phyloP scores from a whole-genome alignment of 2,888 invertebrate species.

The Octonoba sinensis region DNA sequence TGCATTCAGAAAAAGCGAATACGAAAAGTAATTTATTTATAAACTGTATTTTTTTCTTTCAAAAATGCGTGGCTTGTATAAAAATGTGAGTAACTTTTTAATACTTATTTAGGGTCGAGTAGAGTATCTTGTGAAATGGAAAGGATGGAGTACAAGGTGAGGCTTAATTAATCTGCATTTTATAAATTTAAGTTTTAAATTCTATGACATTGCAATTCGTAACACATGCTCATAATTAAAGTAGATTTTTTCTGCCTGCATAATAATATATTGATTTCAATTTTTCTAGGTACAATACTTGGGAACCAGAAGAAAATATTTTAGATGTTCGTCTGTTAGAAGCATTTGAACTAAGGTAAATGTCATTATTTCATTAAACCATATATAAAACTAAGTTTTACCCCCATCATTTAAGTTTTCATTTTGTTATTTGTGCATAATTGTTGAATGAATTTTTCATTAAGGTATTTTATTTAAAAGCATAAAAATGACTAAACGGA shows the following conservation, averaged over 20 bases:
- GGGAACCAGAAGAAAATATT: conserved; percentile 98
- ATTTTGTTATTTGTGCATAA: too few species aligned
- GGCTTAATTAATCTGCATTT: conserved; percentile 68
- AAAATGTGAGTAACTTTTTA: not conserved
- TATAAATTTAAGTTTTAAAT: not conserved
- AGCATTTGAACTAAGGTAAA: conserved; percentile 79
- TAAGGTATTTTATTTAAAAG: too few species aligned
- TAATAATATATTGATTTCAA: not conserved
- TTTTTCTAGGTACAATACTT: conserved; percentile 81
- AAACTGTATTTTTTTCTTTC: not conserved
- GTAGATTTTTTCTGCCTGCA: not conserved
- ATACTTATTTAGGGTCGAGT: conserved; percentile 82
- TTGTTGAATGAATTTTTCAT: too few species aligned
- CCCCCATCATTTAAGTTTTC: too few species aligned
- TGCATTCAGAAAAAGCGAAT: conserved; percentile 94
- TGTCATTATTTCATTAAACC: not conserved
- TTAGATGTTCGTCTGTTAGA: conserved; percentile 90
- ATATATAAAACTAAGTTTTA: too few species aligned
- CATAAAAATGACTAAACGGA: too few species aligned
- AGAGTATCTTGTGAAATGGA: conserved; percentile 98
- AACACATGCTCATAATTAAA: too few species aligned
- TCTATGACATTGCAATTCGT: too few species aligned
- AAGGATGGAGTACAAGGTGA: conserved; percentile 94
- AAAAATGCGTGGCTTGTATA: too few species aligned
- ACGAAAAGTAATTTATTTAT: conserved; percentile 81